Evolutionary conservation across 2,113 vertebrate species (phyloP).

Genomic region (Myiozetetes cayanensis): DNA sequence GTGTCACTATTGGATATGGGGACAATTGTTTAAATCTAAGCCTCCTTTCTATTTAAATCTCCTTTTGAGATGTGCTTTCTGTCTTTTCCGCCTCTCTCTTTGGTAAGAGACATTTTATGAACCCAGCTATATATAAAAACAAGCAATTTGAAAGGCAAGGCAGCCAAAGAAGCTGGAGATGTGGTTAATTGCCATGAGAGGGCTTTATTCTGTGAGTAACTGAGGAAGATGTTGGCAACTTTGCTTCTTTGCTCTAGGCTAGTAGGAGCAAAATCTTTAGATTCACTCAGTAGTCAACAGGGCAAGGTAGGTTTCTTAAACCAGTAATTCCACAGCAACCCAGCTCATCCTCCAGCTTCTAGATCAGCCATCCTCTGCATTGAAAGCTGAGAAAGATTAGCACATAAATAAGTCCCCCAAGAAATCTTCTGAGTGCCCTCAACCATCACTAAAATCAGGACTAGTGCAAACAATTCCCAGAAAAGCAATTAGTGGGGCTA

Average conservation of each 20-base stretch:
- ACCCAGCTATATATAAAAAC: not conserved
- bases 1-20: constrained; percentile 60
- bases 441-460: not conserved
- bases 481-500: constrained; percentile 17
- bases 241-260: not conserved
- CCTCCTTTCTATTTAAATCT: constrained; percentile 39
- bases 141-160: not conserved
- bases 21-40: constrained; percentile 67
- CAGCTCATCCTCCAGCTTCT: not conserved
- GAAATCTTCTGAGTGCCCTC: not conserved
- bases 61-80: not conserved
- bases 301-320: not conserved
- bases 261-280: not conserved
- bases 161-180: not conserved
- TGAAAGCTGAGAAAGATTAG: not conserved
- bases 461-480: not conserved
- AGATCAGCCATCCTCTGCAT: not conserved
- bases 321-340: not conserved
- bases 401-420: not conserved
- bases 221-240: not conserved
- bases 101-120: not conserved
- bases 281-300: not conserved
- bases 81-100: not conserved
- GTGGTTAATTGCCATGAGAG: not conserved
- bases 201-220: not conserved